Base-by-base conservation (phyloP, 2,888 invertebrate genomes). In the Drosophila mayaguana region DNA sequence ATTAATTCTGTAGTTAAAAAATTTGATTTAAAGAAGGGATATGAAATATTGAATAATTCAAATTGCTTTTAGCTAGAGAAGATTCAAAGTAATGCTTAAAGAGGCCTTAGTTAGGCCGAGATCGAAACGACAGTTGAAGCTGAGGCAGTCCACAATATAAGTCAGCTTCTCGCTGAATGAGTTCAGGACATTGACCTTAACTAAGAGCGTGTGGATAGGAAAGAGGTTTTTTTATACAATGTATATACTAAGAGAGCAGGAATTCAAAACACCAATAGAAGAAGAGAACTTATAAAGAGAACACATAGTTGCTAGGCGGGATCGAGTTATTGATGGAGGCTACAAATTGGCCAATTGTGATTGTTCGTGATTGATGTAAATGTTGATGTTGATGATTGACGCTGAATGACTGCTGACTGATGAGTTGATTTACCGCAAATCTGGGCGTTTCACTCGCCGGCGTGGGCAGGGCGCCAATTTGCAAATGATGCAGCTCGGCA, bases 381-480 rank as follows among this genome's bases (percentile, higher is more conserved):
- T 50, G 50, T 50, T 0, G 22, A 53, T 62, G 62, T 22, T n/a
- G 40, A 40, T 60, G 54, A 50, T 66, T 51, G 68, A 68, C 28
- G 51, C 42, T 66, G 67, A 53, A 55, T 28, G 66, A 59, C 61
- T 61, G 75, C 63, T 65, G 80, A 74, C 57, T 65, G 81, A 82
- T 83, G 83, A 70, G 72, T 85, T 88, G 87, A 85, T 91, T 93
- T 93, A 93, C 93, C 93, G 93, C 93, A 92, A 93, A 92, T 92
- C 91, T 89, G 88, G 93, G 92, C 85, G 92, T 92, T 86, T 93
- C 93, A 89, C 92, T 92, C 89, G 93, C 93, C 89, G 93, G 93
- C 84, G 93, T 93, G 78, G 93, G 93, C 89, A 93, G 91, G 81
- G 93, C 93, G 87, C 93, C 93, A 89, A 93, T 92, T 89, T 91